Evolutionary conservation across 2,113 vertebrate species (phyloP), one percentile per base, ranked within the genome.

Genomic region (Alethe castanea): DNA sequence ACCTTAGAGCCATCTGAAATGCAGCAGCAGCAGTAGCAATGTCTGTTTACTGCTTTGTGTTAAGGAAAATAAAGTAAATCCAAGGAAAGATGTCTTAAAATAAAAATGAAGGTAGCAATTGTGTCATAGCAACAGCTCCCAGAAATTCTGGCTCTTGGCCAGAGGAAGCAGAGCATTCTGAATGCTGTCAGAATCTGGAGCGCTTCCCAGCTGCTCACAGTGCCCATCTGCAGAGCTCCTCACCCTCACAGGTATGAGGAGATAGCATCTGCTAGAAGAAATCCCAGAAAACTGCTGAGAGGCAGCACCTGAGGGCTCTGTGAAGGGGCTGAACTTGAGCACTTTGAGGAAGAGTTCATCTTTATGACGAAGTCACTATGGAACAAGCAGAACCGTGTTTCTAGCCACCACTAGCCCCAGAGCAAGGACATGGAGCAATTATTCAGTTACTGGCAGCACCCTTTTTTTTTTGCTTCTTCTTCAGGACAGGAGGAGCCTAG

Each of bases 111-210:
- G 62, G 73, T 91, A 96, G 86, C 52, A 81, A 28, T 84, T 3
- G 20, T 91, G 89, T 95, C 92, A 95, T 95, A 80, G 92, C 88
- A 96, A 91, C 92, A 65, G 93, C 71, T 92, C 95, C 60, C 92
- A 85, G 88, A 87, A 95, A 91, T 65, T 69, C 81, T 95, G 94
- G 79, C 84, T 93, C 61, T 78, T 69, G 44, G 70, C 77, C 88
- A 96, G 87, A 64, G 78, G 80, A 89, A 91, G 64, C 59, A 22
- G 61, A 74, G 61, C 74, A 81, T 82, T 91, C 69, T 84, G 33
- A 69, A 77, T 91, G 80, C 47, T 93, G 80, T 90, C 72, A 86
- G 72, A 82, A 92, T 56, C 67, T 91, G 92, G 74, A 95, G 76
- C 0, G 0, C 47, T 88, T 91, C 88, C 80, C 53, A 94, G 65